Evolutionary conservation across 1,140 invertebrate genomes (phyloP), one percentile per base, ranked within the genome.

Genomic region (Druon quercuslanigerum): DNA sequence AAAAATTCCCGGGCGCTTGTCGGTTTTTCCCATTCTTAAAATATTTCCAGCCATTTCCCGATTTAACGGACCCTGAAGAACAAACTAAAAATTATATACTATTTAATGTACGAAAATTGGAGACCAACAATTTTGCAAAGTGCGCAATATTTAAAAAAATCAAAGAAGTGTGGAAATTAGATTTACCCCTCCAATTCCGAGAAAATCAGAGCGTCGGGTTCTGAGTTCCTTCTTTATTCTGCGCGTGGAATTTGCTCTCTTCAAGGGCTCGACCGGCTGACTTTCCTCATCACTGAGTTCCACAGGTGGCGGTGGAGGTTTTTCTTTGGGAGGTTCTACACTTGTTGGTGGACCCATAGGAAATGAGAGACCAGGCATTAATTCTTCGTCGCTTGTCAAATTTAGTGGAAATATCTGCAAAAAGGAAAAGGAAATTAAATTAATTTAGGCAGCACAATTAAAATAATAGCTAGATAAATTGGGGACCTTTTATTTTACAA

Each of bases 201-300:
- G 91, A 85, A 97, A 97, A 88, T 96, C 96, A 20, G 96, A 97
- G 11, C 96, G 93, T 83, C 97, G 96, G 83, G 95, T 95, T 12
- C 95, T 93, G 33, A 97, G 92, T 87, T 97, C 96, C 86, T 96
- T 96, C 84, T 96, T 97, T 73, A 97, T 96, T 74, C 96, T 93
- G 74, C 96, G 96, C 1, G 96, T 96, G 2, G 96, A 97, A 84
- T 96, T 96, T 70, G 95, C 93, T 75, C 95, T 93, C 83, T 94
- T 95, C 71, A 96, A 92, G 66, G 94, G 93, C 72, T 92, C 89
- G 20, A 89, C 82, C 0, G 87, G 86, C 71, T 82, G 85, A 77
- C 87, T 89, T 60, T 93, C 92, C 25, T 92, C 92, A 71, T 93
- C 92, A 77, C 91, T 92, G 5, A 91, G 83, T 51, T 95, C 94